A percentile compares a stretch with the other conserved stretches of the same genome.
Conservation (phyloP, 2,888 invertebrate species). For the Lordiphosa fenestrarum region DNA sequence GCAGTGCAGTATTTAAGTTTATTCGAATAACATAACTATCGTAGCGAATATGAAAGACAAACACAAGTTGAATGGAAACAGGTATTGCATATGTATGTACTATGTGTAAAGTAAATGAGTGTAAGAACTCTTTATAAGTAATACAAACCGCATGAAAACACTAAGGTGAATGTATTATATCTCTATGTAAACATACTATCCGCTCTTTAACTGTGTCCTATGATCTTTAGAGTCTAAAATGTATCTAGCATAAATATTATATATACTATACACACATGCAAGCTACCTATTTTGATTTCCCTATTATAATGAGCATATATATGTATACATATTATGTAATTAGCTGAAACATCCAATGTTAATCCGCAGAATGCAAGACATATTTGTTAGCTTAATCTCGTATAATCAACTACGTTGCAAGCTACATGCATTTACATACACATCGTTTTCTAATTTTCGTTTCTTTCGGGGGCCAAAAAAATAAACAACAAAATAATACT, state of each 20-base stretch:
- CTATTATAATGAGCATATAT: slow-evolving; percentile 5
- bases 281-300: slow-evolving; percentile 38
- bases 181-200: slow-evolving; percentile 38
- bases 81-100: slow-evolving; percentile 56
- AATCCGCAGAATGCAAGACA: slow-evolving; percentile 27
- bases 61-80: slow-evolving; percentile 48
- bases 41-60: slow-evolving; percentile 38
- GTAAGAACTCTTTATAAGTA: slow-evolving; percentile 20
- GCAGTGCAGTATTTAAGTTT: slow-evolving; percentile 8
- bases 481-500: slow-evolving; percentile 40
- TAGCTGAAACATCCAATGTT: slow-evolving; percentile 57
- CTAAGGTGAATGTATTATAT: slow-evolving; percentile 61
- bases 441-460: slow-evolving; percentile 51
- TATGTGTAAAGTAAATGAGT: slow-evolving; percentile 32
- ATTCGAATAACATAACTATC: slow-evolving; percentile 9
- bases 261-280: slow-evolving; percentile 16
- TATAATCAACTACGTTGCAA: slow-evolving; percentile 23
- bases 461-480: slow-evolving; percentile 80
- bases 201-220: slow-evolving; percentile 50
- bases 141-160: slow-evolving; percentile 8
- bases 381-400: slow-evolving; percentile 29
- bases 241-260: slow-evolving; percentile 51
- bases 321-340: slow-evolving; percentile 25
- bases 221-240: slow-evolving; percentile 50
- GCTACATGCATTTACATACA: slow-evolving; percentile 54